Conservation (phyloP, 2,888 invertebrate genomes). For the Laothoe populi region DNA sequence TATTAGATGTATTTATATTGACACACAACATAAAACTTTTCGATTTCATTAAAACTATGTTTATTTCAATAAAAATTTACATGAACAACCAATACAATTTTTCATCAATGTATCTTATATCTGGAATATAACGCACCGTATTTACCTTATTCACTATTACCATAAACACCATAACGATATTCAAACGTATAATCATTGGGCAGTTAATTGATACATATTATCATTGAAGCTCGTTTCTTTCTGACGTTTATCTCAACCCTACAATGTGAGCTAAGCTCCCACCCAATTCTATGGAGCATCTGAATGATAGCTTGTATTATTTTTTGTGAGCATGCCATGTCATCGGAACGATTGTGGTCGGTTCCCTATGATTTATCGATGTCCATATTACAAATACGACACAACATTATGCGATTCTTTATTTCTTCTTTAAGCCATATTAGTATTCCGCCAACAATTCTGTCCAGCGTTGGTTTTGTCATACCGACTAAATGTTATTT, state of each 20-base stretch:
- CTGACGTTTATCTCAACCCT: slow-evolving; percentile 53
- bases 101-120: not conserved
- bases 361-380: slow-evolving; percentile 84
- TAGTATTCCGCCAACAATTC: slow-evolving; percentile 83
- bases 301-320: slow-evolving; percentile 81
- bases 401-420: slow-evolving; percentile 82
- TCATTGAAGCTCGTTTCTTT: slow-evolving; percentile 14
- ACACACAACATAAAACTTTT: not conserved
- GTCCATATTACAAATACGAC: slow-evolving; percentile 84
- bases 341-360: slow-evolving; percentile 83
- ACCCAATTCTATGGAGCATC: slow-evolving; percentile 80
- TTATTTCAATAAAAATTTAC: not conserved
- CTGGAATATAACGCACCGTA: not conserved
- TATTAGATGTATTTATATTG: slow-evolving; percentile 27
- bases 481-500: slow-evolving; percentile 84
- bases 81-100: not conserved
- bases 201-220: slow-evolving; percentile 1
- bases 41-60: not conserved
- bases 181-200: not conserved
- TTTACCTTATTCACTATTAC: not conserved
- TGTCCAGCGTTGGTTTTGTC: slow-evolving; percentile 81
- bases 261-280: slow-evolving; percentile 63
- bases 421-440: slow-evolving; percentile 83
- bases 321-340: slow-evolving; percentile 83
- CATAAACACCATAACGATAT: slow-evolving; percentile 5